Evolutionary conservation across 2,797 vertebrate species (phyloP).

Genomic region (Pelobates cultripes): DNA sequence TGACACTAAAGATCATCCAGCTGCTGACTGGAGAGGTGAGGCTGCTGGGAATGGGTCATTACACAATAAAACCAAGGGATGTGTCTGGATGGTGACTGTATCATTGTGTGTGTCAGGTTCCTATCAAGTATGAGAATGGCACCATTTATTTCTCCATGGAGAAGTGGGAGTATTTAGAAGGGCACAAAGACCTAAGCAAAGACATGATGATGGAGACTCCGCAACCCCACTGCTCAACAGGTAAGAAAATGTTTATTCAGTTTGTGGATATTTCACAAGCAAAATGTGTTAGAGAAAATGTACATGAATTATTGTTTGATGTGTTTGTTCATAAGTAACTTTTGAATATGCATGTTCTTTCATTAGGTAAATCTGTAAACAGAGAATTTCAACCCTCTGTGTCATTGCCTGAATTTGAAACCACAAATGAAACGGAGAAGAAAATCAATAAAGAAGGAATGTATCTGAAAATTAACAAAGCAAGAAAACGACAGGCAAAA

Average conservation of each 20-base stretch:
- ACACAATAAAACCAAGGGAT: neutral
- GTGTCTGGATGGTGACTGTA: neutral
- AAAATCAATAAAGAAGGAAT: no score
- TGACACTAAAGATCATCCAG: neutral
- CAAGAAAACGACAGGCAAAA: no score
- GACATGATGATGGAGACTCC: neutral
- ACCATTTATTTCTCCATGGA: constrained; percentile 22
- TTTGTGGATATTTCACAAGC: no score
- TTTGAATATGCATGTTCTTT: no score
- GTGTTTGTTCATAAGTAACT: no score
- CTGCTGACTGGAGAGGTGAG: constrained; percentile 33
- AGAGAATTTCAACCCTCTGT: no score
- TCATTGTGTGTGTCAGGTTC: constrained; percentile 13
- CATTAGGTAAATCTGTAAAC: no score
- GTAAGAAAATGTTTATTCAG: neutral
- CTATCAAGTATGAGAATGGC: constrained; percentile 13
- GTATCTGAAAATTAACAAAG: no score
- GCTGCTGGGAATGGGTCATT: neutral
- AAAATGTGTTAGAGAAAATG: no score
- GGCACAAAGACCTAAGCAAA: constrained; percentile 18
- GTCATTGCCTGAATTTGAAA: no score
- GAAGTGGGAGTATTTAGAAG: constrained; percentile 23
- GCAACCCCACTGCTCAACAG: neutral
- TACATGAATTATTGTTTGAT: no score
- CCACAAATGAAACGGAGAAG: no score